A percentile compares a stretch with the other conserved stretches of the same genome.
These are phyloP conservation scores for Busseola fusca DNA, from an alignment of 2,888 invertebrate genomes.

Conservation along the genomic window DNA sequence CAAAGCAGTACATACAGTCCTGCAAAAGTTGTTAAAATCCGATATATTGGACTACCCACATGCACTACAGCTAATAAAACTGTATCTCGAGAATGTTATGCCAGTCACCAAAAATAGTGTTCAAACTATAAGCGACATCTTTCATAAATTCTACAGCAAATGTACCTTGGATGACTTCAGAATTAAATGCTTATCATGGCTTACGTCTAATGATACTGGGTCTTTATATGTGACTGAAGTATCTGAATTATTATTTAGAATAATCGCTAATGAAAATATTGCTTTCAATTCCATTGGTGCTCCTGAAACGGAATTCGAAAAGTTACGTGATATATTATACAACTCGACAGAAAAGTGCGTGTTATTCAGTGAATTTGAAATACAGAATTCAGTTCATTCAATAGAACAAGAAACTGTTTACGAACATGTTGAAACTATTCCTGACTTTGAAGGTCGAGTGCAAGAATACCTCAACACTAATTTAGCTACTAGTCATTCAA, in stretches of 20 bases:
- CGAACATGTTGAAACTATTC: slow-evolving; percentile 66
- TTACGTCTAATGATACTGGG: slow-evolving; percentile 68
- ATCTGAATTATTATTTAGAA: slow-evolving; percentile 72
- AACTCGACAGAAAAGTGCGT: slow-evolving; percentile 75
- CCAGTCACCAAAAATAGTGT: slow-evolving; percentile 76
- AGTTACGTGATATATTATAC: slow-evolving; percentile 73
- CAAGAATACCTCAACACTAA: slow-evolving; percentile 54
- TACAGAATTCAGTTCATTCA: slow-evolving; percentile 57
- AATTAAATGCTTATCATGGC: slow-evolving; percentile 76
- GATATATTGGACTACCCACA: slow-evolving; percentile 73
- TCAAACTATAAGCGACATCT: slow-evolving; percentile 73
- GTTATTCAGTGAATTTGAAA: slow-evolving; percentile 80
- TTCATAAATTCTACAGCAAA: slow-evolving; percentile 78
- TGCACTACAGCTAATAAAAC: slow-evolving; percentile 76
- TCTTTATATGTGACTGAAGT: slow-evolving; percentile 61
- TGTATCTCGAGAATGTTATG: slow-evolving; percentile 82
- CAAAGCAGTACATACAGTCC: slow-evolving; percentile 75
- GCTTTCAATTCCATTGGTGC: slow-evolving; percentile 20
- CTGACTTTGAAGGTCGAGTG: slow-evolving; percentile 65
- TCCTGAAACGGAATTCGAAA: slow-evolving; percentile 46
- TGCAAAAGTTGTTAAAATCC: slow-evolving; percentile 73
- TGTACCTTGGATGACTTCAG: slow-evolving; percentile 72
- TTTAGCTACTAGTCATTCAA: slow-evolving; percentile 31
- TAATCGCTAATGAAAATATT: slow-evolving; percentile 79
- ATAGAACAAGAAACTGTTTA: slow-evolving; percentile 26